Percentiles rank a stretch among this genome's conserved stretches.
Conservation (phyloP, 2,888 invertebrate species). For the Ceratothoa steindachneri region DNA sequence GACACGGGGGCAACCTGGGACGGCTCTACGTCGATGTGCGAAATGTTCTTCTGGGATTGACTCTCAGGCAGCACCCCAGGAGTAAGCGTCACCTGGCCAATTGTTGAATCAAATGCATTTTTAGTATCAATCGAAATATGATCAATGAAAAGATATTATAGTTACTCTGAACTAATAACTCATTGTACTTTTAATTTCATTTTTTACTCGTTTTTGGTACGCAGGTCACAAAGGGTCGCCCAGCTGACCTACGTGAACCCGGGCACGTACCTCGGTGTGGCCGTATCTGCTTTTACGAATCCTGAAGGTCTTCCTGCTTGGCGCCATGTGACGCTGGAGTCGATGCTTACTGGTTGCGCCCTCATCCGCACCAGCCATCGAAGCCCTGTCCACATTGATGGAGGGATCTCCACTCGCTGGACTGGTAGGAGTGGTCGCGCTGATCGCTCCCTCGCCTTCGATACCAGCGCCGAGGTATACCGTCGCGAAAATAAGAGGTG, state of each 20-base stretch:
- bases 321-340: conserved; percentile 85
- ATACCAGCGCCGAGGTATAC: neutral
- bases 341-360: conserved; percentile 28
- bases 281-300: conserved; percentile 64
- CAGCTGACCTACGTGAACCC: too few relatives aligned
- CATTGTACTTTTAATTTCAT: neutral
- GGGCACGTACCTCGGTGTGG: conserved; percentile 40
- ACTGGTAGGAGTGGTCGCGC: conserved; percentile 12
- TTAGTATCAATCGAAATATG: neutral
- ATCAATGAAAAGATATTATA: neutral
- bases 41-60: neutral
- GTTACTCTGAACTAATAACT: neutral
- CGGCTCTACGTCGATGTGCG: neutral
- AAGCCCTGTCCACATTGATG: neutral
- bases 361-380: neutral
- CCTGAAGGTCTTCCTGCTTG: conserved; percentile 88
- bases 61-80: neutral
- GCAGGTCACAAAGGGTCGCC: too few relatives aligned
- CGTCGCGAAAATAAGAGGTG: neutral
- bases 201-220: too few relatives aligned
- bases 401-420: neutral
- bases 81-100: too few relatives aligned
- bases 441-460: neutral
- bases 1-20: neutral
- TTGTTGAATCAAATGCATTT: too few relatives aligned